Evolutionary conservation across 2,113 vertebrate genomes (phyloP).

Genomic region (Scatophagus argus): DNA sequence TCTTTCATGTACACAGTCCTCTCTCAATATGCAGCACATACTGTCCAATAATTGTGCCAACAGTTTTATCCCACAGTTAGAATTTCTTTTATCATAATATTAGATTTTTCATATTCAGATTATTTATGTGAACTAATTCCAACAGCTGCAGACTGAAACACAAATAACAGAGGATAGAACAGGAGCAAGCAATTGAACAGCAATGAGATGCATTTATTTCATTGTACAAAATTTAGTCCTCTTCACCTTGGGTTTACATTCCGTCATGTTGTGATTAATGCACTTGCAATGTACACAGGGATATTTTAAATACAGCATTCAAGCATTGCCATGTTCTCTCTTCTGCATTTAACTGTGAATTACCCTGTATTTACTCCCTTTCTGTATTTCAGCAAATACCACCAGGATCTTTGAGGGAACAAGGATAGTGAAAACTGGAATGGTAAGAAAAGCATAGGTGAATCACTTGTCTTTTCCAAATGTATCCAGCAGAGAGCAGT

Average conservation of each 20-base stretch:
- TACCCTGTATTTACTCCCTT: background rate
- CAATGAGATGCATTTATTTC: slow-evolving; percentile 1
- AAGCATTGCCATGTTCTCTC: background rate
- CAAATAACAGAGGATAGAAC: background rate
- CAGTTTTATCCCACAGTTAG: background rate
- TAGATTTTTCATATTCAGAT: slow-evolving; percentile 12
- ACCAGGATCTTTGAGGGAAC: slow-evolving; percentile 98
- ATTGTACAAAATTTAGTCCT: background rate
- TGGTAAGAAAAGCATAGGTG: slow-evolving; percentile 85
- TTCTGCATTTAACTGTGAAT: slow-evolving; percentile 8
- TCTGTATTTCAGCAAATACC: slow-evolving; percentile 89
- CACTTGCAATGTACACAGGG: slow-evolving; percentile 1
- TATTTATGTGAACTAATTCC: slow-evolving; percentile 11
- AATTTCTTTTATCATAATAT: slow-evolving; percentile 18
- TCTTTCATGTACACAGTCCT: slow-evolving; percentile 8
- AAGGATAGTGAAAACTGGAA: slow-evolving; percentile 96
- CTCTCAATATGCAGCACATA: background rate
- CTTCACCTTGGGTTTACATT: background rate
- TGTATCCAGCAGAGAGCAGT: slow-evolving; percentile 73
- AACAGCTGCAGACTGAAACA: slow-evolving; percentile 19
- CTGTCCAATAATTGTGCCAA: background rate
- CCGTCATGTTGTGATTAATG: slow-evolving; percentile 24
- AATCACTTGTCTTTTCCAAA: background rate
- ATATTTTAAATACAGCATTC: background rate
- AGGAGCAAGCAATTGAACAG: background rate